These are phyloP conservation scores for Aethes cnicana DNA, from an alignment of 2,888 invertebrate species.

Conservation along the genomic window DNA sequence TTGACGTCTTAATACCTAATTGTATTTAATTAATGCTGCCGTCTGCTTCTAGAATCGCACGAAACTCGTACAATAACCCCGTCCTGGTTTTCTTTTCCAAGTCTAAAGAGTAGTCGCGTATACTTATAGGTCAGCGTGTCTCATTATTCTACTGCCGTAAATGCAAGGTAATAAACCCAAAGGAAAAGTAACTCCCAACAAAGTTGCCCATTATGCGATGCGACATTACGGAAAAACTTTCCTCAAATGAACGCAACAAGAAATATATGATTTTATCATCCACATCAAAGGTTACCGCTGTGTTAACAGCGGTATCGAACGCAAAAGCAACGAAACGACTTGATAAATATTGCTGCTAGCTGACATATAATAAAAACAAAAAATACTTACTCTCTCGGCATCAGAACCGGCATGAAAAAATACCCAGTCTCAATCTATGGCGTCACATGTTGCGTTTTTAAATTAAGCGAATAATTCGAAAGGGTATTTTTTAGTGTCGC, in stretches of 20 bases:
- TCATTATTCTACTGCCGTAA: too few species aligned
- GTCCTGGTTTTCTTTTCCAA: too few species aligned
- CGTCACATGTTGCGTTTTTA: constrained; percentile 37
- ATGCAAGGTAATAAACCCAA: too few species aligned
- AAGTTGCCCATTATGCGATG: not conserved
- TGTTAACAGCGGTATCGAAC: not conserved
- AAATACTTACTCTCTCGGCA: constrained; percentile 38
- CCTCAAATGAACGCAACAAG: not conserved
- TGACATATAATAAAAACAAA: constrained; percentile 9
- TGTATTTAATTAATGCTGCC: too few species aligned
- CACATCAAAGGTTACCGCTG: not conserved
- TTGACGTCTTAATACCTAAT: too few species aligned
- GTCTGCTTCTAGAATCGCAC: too few species aligned
- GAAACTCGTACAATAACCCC: too few species aligned
- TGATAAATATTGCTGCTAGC: constrained; percentile 13
- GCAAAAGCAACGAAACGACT: constrained; percentile 12
- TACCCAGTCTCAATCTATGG: not conserved
- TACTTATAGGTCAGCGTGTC: too few species aligned
- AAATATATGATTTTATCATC: constrained; percentile 7
- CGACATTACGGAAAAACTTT: not conserved
- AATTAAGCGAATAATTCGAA: constrained; percentile 7
- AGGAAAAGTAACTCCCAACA: too few species aligned
- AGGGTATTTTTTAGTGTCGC: constrained; percentile 18
- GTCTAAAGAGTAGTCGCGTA: too few species aligned
- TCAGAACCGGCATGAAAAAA: constrained; percentile 9